Base-by-base conservation (phyloP, 2,113 vertebrate species). In the Fregata magnificens region DNA sequence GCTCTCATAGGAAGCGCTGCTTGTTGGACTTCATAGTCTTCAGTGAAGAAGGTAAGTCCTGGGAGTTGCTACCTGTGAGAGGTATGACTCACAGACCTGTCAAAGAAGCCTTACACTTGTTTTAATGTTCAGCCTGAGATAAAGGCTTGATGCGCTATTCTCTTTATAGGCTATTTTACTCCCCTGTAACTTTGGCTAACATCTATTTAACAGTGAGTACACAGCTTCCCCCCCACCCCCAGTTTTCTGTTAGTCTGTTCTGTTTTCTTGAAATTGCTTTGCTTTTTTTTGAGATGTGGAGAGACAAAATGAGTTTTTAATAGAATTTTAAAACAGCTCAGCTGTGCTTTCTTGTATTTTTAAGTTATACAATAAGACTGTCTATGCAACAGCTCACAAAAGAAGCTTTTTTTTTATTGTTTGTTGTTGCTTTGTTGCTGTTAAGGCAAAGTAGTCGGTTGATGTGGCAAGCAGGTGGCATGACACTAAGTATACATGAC, bases 391-490 rank as follows among this genome's bases (percentile, higher is more conserved):
- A 82, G 66, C 53, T 92, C 77, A 61, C 50, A 86, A 67, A 70
- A 94, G 73, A 50, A 78, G 66, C 11, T 71, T 94, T 95, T 94
- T 95, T 90, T 63, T 87, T 88, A 66, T 91, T 96, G 76, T 93
- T 96, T 95, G 73, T 92, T 93, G 62, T 95, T 94, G 72, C 82
- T 93, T 94, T 97, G 63, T 80, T 95, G 76, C 86, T 88, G 88
- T 94, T 97, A 73, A 82, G 63, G 82, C 50, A 50, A 95, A 85
- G 55, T 67, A 91, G 66, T 80, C 1, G 16, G 89, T 70, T 95
- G 95, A 97, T 93, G 85, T 96, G 94, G 94, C 91, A 93, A 93
- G 94, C 94, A 95, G 91, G 89, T 97, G 96, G 91, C 94, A 90
- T 94, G 96, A 97, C 78, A 92, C 86, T 97, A 85, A 97, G 88